Conservation (phyloP, 1,140 invertebrate species). For the Drosophila mayri region DNA sequence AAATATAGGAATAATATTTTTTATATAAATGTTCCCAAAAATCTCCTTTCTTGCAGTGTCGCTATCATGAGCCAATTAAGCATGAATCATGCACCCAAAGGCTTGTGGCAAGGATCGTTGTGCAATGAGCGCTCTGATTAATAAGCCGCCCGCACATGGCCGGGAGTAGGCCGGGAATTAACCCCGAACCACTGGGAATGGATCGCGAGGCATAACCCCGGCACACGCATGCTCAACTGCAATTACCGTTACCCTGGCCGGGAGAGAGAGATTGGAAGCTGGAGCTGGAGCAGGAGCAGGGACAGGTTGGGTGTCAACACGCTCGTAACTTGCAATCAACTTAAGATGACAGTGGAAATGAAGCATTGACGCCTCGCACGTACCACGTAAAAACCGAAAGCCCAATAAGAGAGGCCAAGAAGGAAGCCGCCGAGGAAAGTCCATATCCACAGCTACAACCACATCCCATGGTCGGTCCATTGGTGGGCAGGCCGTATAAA, state of each 20-base stretch:
- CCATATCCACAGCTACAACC: conserved; percentile 1
- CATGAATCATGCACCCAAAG: conserved; percentile 72
- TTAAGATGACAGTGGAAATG: conserved; percentile 85
- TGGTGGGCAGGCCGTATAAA: conserved; percentile 24
- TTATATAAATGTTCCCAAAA: no score
- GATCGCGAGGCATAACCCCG: conserved; percentile 30
- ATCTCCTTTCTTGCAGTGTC: conserved; percentile 11
- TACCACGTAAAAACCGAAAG: conserved; percentile 57
- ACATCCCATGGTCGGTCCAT: conserved; percentile 34
- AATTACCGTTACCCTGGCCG: conserved; percentile 62
- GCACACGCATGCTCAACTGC: conserved; percentile 52
- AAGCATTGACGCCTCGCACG: conserved; percentile 85
- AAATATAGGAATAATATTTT: no score
- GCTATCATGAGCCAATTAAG: conserved; percentile 63
- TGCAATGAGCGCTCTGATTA: conserved; percentile 67
- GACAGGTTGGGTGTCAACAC: conserved; percentile 75
- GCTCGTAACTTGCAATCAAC: conserved; percentile 85
- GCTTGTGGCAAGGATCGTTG: conserved; percentile 42
- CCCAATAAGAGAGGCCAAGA: conserved; percentile 31
- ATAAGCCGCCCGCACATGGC: conserved; percentile 70
- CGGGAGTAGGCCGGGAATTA: conserved; percentile 34
- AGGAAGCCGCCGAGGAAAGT: conserved; percentile 58
- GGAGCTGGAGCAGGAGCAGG: conserved; percentile 14
- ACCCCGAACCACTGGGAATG: conserved; percentile 19
- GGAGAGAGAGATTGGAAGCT: conserved; percentile 2